Base-by-base conservation (phyloP, 2,888 invertebrate genomes). In the Pseudanteris insignis region DNA sequence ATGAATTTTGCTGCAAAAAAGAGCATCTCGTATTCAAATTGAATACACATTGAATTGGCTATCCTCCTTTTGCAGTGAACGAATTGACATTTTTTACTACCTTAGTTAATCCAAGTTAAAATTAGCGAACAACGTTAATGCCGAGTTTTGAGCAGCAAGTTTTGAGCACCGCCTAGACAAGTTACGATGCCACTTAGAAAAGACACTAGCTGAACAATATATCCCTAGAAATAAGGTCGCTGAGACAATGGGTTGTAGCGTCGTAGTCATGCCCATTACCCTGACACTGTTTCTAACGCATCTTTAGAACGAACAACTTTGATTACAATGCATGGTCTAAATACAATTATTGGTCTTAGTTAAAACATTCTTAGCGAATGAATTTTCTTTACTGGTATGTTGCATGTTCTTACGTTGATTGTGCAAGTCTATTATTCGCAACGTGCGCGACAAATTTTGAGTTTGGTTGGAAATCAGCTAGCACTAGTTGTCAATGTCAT, bases 181-280 rank as follows among this genome's bases (percentile, higher is more conserved):
- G 7, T 58, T 44, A 32, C 15, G 25, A 58, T 12, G 46, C 47
- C 51, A 59, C 59, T 40, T 59, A 59, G 51, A 59, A 33, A 43
- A 51, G 40, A 58, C 50, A 41, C 46, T 29, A 47, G 47, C 47
- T 48, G 33, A 48, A 58, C 37, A 58, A 10, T 18, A n/a, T 21
- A 33, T 33, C 50, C 54, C 61, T 58, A 48, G 28, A 68, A 60
- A 64, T 67, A 77, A 77, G 79, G 78, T 79, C 78, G 76, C 79
- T 78, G 79, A 79, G 79, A 78, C 78, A 79, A 74, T 79, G 78
- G 79, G 78, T 76, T 48, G 66, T 75, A 73, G 69, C 70, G 68
- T 75, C 75, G 74, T 78, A 70, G 68, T 76, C 75, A 76, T 78
- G 72, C 76, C 76, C 78, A 79, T 74, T 68, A n/a, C 76, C 77